Percentiles rank a stretch among this genome's conserved stretches.
Evolutionary conservation across 2,888 invertebrate species (phyloP).

Genomic region (Oxyteleia sp.): DNA sequence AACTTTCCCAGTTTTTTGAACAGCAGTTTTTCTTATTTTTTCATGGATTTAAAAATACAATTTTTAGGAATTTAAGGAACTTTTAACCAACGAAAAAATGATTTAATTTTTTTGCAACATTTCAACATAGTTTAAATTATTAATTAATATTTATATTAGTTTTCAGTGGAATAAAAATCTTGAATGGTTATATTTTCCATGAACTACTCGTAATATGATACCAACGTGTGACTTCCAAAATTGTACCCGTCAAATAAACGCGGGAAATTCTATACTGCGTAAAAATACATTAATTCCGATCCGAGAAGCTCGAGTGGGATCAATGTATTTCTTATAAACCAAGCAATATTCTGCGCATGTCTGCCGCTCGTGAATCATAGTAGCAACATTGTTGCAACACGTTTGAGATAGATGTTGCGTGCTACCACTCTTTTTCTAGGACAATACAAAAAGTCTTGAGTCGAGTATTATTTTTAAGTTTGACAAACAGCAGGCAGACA

Average conservation of each 20-base stretch:
- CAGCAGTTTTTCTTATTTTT: too few species aligned
- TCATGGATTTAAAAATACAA: too few species aligned
- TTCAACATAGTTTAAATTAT: too few species aligned
- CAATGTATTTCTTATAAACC: slow-evolving; percentile 46
- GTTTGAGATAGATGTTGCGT: slow-evolving; percentile 9
- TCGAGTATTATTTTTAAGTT: neutral
- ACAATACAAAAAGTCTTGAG: slow-evolving; percentile 14
- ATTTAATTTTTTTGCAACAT: too few species aligned
- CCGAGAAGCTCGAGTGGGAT: slow-evolving; percentile 36
- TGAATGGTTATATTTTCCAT: too few species aligned
- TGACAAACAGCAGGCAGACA: neutral
- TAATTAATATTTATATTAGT: too few species aligned
- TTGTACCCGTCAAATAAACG: slow-evolving; percentile 1
- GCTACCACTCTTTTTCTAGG: slow-evolving; percentile 17
- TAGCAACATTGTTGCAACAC: slow-evolving; percentile 44
- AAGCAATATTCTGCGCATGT: slow-evolving; percentile 30
- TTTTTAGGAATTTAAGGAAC: too few species aligned
- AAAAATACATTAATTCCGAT: slow-evolving; percentile 47
- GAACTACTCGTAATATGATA: too few species aligned
- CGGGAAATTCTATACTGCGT: slow-evolving; percentile 38
- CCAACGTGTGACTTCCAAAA: slow-evolving; percentile 9
- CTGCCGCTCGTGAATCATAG: slow-evolving; percentile 30
- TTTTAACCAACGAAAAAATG: too few species aligned
- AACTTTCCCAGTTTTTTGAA: too few species aligned
- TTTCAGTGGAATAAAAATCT: too few species aligned